Evolutionary conservation across 2,113 vertebrate genomes (phyloP).

Genomic region (Nettapus auritus): DNA sequence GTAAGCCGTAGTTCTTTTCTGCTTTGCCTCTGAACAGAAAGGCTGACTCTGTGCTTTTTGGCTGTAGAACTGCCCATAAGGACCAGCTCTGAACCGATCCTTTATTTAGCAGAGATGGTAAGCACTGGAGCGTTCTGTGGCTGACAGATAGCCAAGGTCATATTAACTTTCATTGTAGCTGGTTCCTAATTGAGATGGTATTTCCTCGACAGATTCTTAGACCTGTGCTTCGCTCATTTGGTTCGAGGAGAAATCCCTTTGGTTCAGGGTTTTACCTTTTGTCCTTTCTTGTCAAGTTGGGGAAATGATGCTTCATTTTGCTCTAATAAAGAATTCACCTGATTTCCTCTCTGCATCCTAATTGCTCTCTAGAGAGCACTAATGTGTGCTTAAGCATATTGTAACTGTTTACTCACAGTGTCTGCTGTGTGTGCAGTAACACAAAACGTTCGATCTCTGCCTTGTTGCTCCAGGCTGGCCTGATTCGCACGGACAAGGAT

Average conservation of each 20-base stretch:
- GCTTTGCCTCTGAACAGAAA: background rate
- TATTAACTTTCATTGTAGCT: background rate
- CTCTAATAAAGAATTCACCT: constrained; percentile 67
- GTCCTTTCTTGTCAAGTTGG: constrained; percentile 65
- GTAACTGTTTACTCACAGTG: constrained; percentile 45
- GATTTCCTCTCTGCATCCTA: constrained; percentile 62
- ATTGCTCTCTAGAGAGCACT: constrained; percentile 63
- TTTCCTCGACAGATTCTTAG: background rate
- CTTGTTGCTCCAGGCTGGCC: constrained; percentile 87
- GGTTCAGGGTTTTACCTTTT: constrained; percentile 15
- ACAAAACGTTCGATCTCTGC: constrained; percentile 50
- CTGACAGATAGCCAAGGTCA: background rate
- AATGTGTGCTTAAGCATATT: constrained; percentile 75
- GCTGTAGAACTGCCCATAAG: background rate
- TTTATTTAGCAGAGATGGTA: background rate
- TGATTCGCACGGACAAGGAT: constrained; percentile 94
- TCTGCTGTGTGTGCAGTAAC: constrained; percentile 40
- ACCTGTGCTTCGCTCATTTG: background rate
- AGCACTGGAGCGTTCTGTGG: background rate
- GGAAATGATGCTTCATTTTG: constrained; percentile 20
- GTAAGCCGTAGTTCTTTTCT: background rate
- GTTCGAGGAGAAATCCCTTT: constrained; percentile 28
- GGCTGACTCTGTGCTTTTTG: background rate
- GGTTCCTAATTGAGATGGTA: background rate
- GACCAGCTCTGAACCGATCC: background rate